Evolutionary conservation across 2,888 invertebrate species (phyloP).

Genomic region (Beris chalybata): DNA sequence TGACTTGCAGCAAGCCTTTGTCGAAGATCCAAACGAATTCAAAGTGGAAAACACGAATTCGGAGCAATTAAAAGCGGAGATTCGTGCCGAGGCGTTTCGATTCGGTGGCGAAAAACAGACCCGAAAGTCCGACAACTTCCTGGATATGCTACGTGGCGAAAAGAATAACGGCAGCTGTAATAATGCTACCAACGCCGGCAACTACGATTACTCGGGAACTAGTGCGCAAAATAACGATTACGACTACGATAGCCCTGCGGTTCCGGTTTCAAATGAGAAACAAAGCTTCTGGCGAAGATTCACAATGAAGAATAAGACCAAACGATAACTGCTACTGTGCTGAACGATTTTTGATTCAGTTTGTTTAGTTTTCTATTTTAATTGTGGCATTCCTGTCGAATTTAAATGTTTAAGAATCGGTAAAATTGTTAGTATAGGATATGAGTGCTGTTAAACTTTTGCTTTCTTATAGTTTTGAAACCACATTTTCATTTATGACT

Average conservation of each 20-base stretch:
- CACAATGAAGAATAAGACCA: conserved; percentile 69
- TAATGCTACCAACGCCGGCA: conserved; percentile 31
- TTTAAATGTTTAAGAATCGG: too few relatives aligned
- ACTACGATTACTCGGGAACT: conserved; percentile 41
- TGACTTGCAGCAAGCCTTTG: conserved; percentile 75
- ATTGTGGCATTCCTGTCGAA: conserved; percentile 1
- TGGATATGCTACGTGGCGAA: conserved; percentile 68
- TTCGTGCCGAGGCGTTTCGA: conserved; percentile 68
- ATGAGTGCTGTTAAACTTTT: too few relatives aligned
- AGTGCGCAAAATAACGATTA: conserved; percentile 57
- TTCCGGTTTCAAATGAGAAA: conserved; percentile 60
- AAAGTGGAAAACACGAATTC: conserved; percentile 69
- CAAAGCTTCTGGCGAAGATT: conserved; percentile 71
- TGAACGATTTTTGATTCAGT: neutral
- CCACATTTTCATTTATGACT: too few relatives aligned
- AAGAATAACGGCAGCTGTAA: conserved; percentile 49
- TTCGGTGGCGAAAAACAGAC: conserved; percentile 61
- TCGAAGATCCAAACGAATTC: conserved; percentile 73
- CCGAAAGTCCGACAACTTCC: conserved; percentile 61
- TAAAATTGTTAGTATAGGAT: too few relatives aligned
- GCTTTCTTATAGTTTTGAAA: too few relatives aligned
- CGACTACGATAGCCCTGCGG: conserved; percentile 50
- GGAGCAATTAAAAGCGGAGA: conserved; percentile 68
- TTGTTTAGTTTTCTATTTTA: too few relatives aligned
- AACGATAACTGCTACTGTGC: conserved; percentile 59